phyloP scores from a whole-genome alignment of 2,888 invertebrate genomes.

The Hecatera dysodea region DNA sequence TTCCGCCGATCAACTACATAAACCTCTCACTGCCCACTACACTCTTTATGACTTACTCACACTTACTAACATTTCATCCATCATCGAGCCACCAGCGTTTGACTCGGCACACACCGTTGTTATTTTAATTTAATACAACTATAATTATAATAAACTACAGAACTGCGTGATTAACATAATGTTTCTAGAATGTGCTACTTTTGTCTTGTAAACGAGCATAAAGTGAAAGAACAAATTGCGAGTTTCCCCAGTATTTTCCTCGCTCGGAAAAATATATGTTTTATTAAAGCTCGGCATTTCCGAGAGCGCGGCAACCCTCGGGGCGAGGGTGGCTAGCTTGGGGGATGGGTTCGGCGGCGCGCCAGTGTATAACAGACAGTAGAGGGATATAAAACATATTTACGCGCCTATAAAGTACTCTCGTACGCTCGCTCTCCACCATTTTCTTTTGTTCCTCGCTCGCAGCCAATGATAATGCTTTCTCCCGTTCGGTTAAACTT shows the following conservation, averaged over 20 bases:
- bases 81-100: constrained; percentile 40
- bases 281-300: constrained; percentile 91
- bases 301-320: constrained; percentile 89
- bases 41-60: constrained; percentile 77
- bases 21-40: constrained; percentile 72
- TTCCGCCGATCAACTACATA: constrained; percentile 76
- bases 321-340: constrained; percentile 77
- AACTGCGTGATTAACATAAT: constrained; percentile 90
- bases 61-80: constrained; percentile 68
- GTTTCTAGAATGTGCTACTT: constrained; percentile 90
- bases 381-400: constrained; percentile 91
- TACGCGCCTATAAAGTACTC: constrained; percentile 91
- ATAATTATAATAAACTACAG: constrained; percentile 82
- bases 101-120: constrained; percentile 47
- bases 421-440: constrained; percentile 90
- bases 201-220: constrained; percentile 91
- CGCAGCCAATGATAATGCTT: constrained; percentile 90
- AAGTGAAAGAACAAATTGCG: constrained; percentile 91
- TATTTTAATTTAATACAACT: constrained; percentile 68
- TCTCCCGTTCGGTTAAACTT: constrained; percentile 90
- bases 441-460: constrained; percentile 90
- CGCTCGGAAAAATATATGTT: constrained; percentile 91
- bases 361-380: constrained; percentile 91
- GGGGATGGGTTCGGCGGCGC: constrained; percentile 83
- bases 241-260: constrained; percentile 91